phyloP scores from a whole-genome alignment of 2,888 invertebrate species.

The Pimpla rufipes region DNA sequence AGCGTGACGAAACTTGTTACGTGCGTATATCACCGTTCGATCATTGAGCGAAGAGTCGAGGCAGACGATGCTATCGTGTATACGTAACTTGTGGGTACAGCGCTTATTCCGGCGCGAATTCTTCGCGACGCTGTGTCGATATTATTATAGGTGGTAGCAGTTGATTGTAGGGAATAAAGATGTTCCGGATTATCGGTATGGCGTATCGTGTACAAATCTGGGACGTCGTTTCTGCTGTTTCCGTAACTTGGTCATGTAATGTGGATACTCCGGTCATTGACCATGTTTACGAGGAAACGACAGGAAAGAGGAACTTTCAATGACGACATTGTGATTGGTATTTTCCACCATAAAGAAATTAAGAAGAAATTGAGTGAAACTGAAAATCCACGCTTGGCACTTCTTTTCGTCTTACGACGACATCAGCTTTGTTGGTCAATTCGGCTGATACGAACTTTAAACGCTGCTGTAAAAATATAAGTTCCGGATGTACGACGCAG shows the following conservation, averaged over 20 bases:
- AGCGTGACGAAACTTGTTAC: slow-evolving; percentile 39
- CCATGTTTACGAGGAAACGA: neutral
- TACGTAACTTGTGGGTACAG: neutral
- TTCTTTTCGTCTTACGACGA: too few species aligned
- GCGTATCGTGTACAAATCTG: slow-evolving; percentile 1
- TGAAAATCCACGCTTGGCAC: too few species aligned
- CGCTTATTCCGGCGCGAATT: slow-evolving; percentile 3
- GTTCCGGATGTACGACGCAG: too few species aligned
- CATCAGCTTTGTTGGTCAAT: too few species aligned
- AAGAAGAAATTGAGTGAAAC: too few species aligned
- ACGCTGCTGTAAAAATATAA: too few species aligned
- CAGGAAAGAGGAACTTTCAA: neutral
- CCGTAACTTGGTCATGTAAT: slow-evolving; percentile 16
- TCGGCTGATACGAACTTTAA: too few species aligned
- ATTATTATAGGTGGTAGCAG: slow-evolving; percentile 42
- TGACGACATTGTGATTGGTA: neutral
- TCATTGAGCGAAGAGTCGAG: slow-evolving; percentile 23
- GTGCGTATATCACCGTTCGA: slow-evolving; percentile 48
- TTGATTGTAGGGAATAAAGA: slow-evolving; percentile 55
- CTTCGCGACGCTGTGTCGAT: slow-evolving; percentile 41
- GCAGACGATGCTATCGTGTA: slow-evolving; percentile 31
- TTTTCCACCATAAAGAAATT: neutral
- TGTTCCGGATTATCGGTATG: slow-evolving; percentile 49
- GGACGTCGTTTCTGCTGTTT: neutral
- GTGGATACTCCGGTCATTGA: slow-evolving; percentile 16